Evolutionary conservation across 92 coral and sea anemone genomes (phyloP), one percentile per base, ranked within the genome.

Genomic region (Montipora capitata): DNA sequence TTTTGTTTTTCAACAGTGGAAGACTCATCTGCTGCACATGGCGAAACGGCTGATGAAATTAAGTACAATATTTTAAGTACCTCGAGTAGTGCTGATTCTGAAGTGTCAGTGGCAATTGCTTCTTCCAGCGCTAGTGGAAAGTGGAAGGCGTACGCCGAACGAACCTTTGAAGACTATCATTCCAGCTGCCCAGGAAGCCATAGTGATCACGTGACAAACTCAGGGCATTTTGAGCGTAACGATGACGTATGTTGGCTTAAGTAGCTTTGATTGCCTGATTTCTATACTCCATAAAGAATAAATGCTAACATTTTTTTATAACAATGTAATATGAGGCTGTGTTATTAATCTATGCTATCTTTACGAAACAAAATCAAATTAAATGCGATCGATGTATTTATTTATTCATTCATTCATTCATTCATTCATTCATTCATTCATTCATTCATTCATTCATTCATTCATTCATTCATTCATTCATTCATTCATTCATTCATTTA

Each of bases 161-260:
- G 59, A 15, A 2, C 4, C 0, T 10, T 3, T 11, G 49, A 78
- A 39, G 91, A 70, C 2, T 77, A 1, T 72, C 49, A 5, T 6
- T 43, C 71, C 18, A 72, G 49, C 16, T 79, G 80, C 48, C 91
- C 91, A 49, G 91, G 79, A 51, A 3, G 5, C 59, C 35, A 77
- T 56, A 68, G 73, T 68, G 67, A 16, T 3, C 20, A 9, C 0
- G 38, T 58, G 7, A 4, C 16, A n/a, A 57, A 41, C 45, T 3
- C 11, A 51, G 85, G 13, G 20, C 14, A 66, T 0, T 8, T 2
- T 14, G 73, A 66, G 9, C 40, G 12, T 65, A 18, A 27, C 20
- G 6, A 4, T 13, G 42, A 20, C 12, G 83, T 79, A 65, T 44
- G 81, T 77, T 58, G 17, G 35, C 15, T 57, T 3, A 27, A 63